Conservation (phyloP, 2,888 invertebrate genomes). For the Ellobium chinense region DNA sequence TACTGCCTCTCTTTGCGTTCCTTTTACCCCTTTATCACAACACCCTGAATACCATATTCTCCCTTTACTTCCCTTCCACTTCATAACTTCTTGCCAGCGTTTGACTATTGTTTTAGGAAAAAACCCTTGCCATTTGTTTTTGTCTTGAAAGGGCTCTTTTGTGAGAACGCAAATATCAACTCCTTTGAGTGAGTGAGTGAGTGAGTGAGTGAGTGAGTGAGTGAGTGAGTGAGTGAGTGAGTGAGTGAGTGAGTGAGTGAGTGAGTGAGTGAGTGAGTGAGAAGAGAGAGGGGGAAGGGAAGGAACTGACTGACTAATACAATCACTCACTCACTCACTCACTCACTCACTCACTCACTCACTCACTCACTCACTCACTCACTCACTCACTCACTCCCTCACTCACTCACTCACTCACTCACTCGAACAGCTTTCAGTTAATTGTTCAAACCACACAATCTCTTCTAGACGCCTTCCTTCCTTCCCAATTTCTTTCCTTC, state of each 20-base stretch:
- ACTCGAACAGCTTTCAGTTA: not conserved
- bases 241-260: too few relatives aligned
- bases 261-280: too few relatives aligned
- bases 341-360: not conserved
- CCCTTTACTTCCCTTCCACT: not conserved
- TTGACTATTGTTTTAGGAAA: too few relatives aligned
- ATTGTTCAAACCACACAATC: not conserved
- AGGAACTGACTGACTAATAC: not conserved
- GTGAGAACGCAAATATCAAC: too few relatives aligned
- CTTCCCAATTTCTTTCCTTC: not conserved
- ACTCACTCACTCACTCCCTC: not conserved
- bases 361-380: slow-evolving; percentile 13
- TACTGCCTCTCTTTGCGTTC: not conserved
- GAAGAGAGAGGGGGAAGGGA: not conserved
- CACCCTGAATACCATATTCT: not conserved
- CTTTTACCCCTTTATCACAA: not conserved
- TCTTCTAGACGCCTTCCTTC: not conserved
- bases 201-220: too few relatives aligned
- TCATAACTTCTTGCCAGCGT: too few relatives aligned
- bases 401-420: not conserved
- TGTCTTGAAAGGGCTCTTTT: too few relatives aligned
- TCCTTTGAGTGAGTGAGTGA: too few relatives aligned
- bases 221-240: too few relatives aligned
- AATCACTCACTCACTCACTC: not conserved
- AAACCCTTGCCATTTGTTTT: too few relatives aligned